Base-by-base conservation (phyloP, 1,140 invertebrate genomes). In the Eumaeus atala region DNA sequence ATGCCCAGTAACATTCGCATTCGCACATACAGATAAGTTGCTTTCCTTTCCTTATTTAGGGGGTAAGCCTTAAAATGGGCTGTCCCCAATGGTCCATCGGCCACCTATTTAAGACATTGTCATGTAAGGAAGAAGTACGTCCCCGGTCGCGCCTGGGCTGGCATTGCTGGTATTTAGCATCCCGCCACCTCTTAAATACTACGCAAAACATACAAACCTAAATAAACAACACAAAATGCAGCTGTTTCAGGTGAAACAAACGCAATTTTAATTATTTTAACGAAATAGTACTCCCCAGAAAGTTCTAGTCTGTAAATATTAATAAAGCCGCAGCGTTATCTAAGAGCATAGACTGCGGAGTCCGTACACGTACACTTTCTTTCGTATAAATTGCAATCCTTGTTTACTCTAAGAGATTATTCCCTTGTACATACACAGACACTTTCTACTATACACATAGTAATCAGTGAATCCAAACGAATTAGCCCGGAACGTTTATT, bases 381-480 rank as follows among this genome's bases (percentile, higher is more conserved):
- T 68, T 60, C 65, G 64, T 55, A 62, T 74, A 70, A 76, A 74
- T 62, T 72, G 72, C 71, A 76, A 64, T 62, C 56, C 67, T 64
- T 71, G 73, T 76, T 76, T 74, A 67, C 69, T 67, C 57, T 64
- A 62, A 67, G 55, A 76, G 71, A 78, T 76, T 74, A 75, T 75
- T 74, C 72, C 62, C 66, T 51, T 68, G 67, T 51, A 61, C 69
- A 76, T 54, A 53, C 51, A 33, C 9, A 9, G 53, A 51, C 58
- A 54, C 55, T 40, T 47, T 54, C 42, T 58, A 62, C 48, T 62
- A 28, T 48, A 54, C 50, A 51, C 12, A 53, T 35, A 51, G 48
- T 55, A 51, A 52, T 51, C 35, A 36, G 36, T 34, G 17, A 21
- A 44, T 53, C 21, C 35, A 8, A 9, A 16, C 37, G 28, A 48